phyloP scores from a whole-genome alignment of 1,140 invertebrate species.

The Ylistrum balloti region DNA sequence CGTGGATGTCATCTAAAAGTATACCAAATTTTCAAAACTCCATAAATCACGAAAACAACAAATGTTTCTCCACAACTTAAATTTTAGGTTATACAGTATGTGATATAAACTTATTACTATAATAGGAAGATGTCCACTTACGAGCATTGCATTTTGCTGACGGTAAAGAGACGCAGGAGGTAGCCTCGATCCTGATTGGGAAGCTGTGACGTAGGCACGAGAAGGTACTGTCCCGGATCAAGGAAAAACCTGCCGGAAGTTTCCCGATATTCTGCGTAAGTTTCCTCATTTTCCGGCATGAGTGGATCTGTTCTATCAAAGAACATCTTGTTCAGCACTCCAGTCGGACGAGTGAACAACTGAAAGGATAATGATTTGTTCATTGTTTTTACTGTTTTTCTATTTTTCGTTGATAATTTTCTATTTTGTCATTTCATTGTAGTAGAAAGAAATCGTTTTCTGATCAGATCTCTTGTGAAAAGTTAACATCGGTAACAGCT shows the following conservation, averaged over 20 bases:
- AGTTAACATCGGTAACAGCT: no score
- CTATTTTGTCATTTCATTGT: no score
- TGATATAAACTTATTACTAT: no score
- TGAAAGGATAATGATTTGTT: conserved; percentile 25
- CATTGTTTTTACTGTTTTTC: no score
- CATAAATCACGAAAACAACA: no score
- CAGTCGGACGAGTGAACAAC: conserved; percentile 57
- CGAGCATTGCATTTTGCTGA: conserved; percentile 73
- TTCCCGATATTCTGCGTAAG: conserved; percentile 75
- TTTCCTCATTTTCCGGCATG: conserved; percentile 78
- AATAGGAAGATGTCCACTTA: conserved; percentile 53
- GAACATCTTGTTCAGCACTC: conserved; percentile 64
- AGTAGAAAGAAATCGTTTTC: no score
- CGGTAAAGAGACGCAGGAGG: conserved; percentile 72
- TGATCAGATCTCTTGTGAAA: no score
- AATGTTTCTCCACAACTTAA: no score
- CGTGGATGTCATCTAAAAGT: no score
- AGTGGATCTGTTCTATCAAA: conserved; percentile 75
- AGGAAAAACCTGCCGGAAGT: conserved; percentile 76
- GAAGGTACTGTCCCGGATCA: conserved; percentile 74
- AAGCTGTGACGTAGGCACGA: conserved; percentile 74
- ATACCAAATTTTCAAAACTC: no score
- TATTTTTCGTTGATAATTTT: no score
- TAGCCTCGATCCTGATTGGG: conserved; percentile 69
- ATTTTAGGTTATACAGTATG: no score